phyloP scores from a whole-genome alignment of 2,888 invertebrate genomes.

The Mallateleia sp. region DNA sequence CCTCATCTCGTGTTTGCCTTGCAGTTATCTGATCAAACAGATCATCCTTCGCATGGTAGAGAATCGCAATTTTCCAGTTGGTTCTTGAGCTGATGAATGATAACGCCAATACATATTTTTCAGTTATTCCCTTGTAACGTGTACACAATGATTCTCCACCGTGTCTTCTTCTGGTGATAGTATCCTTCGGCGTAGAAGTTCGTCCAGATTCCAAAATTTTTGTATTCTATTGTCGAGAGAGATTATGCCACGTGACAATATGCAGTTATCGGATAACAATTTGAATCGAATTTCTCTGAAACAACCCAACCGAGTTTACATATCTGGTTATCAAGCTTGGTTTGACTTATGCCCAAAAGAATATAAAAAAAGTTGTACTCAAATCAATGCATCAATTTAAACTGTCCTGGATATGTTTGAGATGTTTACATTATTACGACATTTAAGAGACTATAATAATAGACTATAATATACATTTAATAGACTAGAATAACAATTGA shows the following conservation, averaged over 20 bases:
- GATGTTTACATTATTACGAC: too few relatives aligned
- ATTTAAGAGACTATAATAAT: too few relatives aligned
- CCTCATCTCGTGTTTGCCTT: too few relatives aligned
- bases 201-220: conserved; percentile 60
- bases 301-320: conserved; percentile 69
- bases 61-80: conserved; percentile 10
- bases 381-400: conserved; percentile 60
- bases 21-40: too few relatives aligned
- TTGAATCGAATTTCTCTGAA: conserved; percentile 8
- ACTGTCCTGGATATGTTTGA: too few relatives aligned
- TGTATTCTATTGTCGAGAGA: background rate
- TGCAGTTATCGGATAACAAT: background rate
- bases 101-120: conserved; percentile 26
- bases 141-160: conserved; percentile 44
- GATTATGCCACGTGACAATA: background rate
- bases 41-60: too few relatives aligned
- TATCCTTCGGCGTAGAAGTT: background rate
- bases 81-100: background rate
- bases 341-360: conserved; percentile 60
- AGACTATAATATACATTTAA: too few relatives aligned
- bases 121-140: background rate
- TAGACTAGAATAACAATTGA: too few relatives aligned
- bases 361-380: conserved; percentile 57
- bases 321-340: conserved; percentile 23
- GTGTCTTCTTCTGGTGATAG: conserved; percentile 20